These are phyloP conservation scores for Neocrepidodera transversa DNA, from an alignment of 2,888 invertebrate species.

Conservation along the genomic window DNA sequence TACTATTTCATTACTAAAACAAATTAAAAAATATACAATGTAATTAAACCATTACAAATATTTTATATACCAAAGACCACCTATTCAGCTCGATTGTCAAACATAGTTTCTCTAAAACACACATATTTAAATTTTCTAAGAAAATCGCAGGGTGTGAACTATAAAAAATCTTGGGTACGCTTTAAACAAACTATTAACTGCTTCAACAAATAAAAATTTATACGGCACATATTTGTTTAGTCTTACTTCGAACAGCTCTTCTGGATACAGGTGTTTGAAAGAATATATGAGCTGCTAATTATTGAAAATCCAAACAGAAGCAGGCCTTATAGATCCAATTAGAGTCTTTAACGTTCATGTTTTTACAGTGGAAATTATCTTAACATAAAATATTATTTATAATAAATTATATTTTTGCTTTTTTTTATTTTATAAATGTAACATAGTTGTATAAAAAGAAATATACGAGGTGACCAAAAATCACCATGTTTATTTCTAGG, in stretches of 20 bases:
- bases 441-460: no score
- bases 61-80: constrained; percentile 16
- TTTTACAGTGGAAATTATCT: no score
- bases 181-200: constrained; percentile 52
- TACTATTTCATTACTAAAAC: no score
- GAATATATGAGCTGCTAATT: constrained; percentile 36
- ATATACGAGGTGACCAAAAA: no score
- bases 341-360: no score
- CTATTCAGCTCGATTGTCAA: constrained; percentile 23
- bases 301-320: constrained; percentile 38
- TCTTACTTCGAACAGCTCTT: constrained; percentile 29
- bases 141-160: constrained; percentile 53
- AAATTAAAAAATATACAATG: no score
- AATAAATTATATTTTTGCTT: no score
- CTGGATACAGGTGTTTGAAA: constrained; percentile 42
- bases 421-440: no score
- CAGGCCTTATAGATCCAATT: constrained; percentile 30
- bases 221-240: constrained; percentile 20
- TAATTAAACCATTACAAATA: no score
- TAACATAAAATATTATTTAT: no score
- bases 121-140: constrained; percentile 46
- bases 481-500: no score
- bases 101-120: constrained; percentile 18
- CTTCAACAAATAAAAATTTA: constrained; percentile 47
- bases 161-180: constrained; percentile 46